Conservation (phyloP, 2,113 vertebrate genomes). For the Donacobius atricapilla region DNA sequence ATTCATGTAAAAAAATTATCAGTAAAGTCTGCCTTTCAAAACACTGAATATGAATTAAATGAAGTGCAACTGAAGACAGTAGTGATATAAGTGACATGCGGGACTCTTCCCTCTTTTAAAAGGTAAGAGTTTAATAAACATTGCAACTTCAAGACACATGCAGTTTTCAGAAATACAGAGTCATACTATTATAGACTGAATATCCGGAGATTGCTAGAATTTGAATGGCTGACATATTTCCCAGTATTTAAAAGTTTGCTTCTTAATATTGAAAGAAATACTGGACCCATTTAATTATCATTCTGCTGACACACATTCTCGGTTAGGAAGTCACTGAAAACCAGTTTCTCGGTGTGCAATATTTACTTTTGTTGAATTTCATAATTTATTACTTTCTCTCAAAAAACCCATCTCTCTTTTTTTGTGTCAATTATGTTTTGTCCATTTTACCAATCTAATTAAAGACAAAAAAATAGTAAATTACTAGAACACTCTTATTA, state of each 20-base stretch:
- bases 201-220: background rate
- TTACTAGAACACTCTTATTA: background rate
- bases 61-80: background rate
- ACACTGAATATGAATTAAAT: background rate
- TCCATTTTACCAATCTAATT: background rate
- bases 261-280: background rate
- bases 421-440: background rate
- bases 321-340: background rate
- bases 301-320: background rate
- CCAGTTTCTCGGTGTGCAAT: background rate
- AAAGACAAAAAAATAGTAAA: background rate
- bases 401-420: background rate
- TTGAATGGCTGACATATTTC: background rate
- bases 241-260: background rate
- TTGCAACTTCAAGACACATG: background rate
- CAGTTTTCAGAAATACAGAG: background rate
- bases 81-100: background rate
- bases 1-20: background rate
- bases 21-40: background rate
- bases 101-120: background rate
- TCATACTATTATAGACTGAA: background rate
- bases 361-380: background rate
- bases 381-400: background rate
- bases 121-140: background rate
- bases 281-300: background rate